These are phyloP conservation scores for Venusia cambrica DNA, from an alignment of 2,888 invertebrate species.

Conservation along the genomic window DNA sequence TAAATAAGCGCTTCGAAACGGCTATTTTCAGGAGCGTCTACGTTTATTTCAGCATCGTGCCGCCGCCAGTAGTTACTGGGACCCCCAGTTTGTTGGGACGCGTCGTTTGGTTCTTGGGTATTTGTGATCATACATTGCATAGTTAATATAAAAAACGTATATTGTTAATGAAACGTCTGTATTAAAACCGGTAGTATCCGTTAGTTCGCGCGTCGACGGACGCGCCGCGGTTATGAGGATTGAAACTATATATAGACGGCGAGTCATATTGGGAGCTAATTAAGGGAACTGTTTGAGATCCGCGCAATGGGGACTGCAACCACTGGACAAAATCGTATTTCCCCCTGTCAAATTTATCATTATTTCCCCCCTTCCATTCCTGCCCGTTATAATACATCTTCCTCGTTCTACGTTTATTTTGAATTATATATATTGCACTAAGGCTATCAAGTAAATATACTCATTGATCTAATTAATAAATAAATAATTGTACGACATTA, in stretches of 20 bases:
- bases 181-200: slow-evolving; percentile 58
- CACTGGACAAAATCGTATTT: slow-evolving; percentile 29
- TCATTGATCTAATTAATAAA: no score
- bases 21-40: no score
- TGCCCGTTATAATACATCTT: no score
- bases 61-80: slow-evolving; percentile 59
- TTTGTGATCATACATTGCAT: slow-evolving; percentile 77
- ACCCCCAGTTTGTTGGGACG: slow-evolving; percentile 57
- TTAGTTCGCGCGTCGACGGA: slow-evolving; percentile 34
- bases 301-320: slow-evolving; percentile 28
- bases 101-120: slow-evolving; percentile 74
- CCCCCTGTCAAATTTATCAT: no score
- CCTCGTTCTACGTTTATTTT: no score
- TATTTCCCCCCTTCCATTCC: no score
- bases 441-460: no score
- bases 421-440: no score
- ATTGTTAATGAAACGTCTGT: slow-evolving; percentile 65
- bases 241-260: slow-evolving; percentile 51
- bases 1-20: no score
- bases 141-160: slow-evolving; percentile 70
- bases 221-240: slow-evolving; percentile 33
- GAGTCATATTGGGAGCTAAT: slow-evolving; percentile 49
- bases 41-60: slow-evolving; percentile 31
- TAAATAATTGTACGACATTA: no score
- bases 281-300: slow-evolving; percentile 37